These are phyloP conservation scores for Malaclemys terrapin DNA, from an alignment of 2,113 vertebrate genomes.

Conservation along the genomic window DNA sequence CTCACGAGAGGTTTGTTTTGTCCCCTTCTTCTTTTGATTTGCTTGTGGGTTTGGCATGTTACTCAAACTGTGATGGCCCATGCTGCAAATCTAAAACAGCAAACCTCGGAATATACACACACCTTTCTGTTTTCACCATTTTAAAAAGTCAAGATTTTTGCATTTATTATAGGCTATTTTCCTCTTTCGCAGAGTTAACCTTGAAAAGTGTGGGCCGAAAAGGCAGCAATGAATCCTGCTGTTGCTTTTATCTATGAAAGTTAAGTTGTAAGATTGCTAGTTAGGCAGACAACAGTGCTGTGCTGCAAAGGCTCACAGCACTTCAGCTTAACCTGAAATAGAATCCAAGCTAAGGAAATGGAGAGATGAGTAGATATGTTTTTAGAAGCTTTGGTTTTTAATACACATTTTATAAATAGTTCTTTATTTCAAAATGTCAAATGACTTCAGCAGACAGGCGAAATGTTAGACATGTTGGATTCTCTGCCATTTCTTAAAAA, in stretches of 20 bases:
- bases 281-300: background rate
- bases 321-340: slow-evolving; percentile 21
- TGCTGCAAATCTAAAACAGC: background rate
- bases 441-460: background rate
- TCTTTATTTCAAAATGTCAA: background rate
- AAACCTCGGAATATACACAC: background rate
- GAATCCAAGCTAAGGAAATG: background rate
- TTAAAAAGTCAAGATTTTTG: background rate
- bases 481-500: background rate
- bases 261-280: slow-evolving; percentile 14
- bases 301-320: background rate
- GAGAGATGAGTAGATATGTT: background rate
- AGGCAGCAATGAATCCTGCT: background rate
- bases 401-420: background rate
- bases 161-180: background rate
- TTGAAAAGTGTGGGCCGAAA: slow-evolving; percentile 45
- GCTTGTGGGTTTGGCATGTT: background rate
- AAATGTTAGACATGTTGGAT: background rate
- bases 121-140: background rate
- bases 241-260: slow-evolving; percentile 64
- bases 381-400: background rate
- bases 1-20: slow-evolving; percentile 29
- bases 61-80: rapidly evolving
- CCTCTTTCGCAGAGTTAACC: slow-evolving; percentile 45
- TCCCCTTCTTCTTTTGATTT: background rate